Base-by-base conservation (phyloP, 1,140 invertebrate species). In the Centruroides sculpturatus region DNA sequence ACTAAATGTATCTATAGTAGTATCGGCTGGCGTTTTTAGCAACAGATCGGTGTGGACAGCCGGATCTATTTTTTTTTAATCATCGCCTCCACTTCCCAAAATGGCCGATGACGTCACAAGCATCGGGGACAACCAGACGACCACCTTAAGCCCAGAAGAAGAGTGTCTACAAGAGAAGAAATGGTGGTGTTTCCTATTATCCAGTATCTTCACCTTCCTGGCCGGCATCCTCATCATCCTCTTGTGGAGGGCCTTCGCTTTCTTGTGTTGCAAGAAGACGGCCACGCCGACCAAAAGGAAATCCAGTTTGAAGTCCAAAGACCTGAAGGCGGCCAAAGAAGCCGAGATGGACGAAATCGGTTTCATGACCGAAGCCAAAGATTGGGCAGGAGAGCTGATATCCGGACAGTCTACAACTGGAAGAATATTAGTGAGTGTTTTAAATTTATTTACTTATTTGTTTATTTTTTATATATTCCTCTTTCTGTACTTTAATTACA, bases 321-420 rank as follows among this genome's bases (percentile, higher is more conserved):
- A 23, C n/a, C 41, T 36, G 10, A 54, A 50, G 5, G 47, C 13
- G 12, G 41, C 10, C 5, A 58, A 58, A 48, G 60, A 46, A 3
- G 56, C 35, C 5, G 61, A 63, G 47, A 55, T 56, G 35, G 64
- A 89, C 81, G 88, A 92, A 77, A 87, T 88, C 66, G 91, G 89
- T 71, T 93, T 93, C 81, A 91, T 94, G 86, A 96, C 93, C 71
- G 93, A 98, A 82, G 94, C 95, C 71, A 98, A 98, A 81, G 95
- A 98, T 79, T 98, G 96, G 95, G 95, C 96, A 72, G 95, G 96
- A 73, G 95, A 99, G 79, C 85, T 99, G 72, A 99, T 99, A 77
- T 98, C 95, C 69, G 96, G 96, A 72, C 96, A 99, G 79, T 98
- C 93, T 69, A 98, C 93, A 71, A 99, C 95, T 70, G 96, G 96